A percentile compares a stretch with the other conserved stretches of the same genome.
Evolutionary conservation across 2,113 vertebrate genomes (phyloP).

Genomic region (Acanthisitta chloris): DNA sequence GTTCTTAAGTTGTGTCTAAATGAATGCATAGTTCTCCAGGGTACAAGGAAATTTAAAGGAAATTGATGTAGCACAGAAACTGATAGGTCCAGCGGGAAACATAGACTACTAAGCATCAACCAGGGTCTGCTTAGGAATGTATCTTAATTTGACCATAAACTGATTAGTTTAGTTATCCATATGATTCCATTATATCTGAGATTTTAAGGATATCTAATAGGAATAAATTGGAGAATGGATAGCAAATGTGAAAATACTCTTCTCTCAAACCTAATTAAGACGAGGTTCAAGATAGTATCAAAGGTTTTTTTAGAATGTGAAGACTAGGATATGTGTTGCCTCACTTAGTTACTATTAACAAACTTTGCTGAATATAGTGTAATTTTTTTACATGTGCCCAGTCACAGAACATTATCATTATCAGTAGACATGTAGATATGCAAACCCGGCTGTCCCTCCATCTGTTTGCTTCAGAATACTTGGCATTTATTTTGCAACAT

Average conservation of each 20-base stretch:
- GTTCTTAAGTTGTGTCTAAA: background rate
- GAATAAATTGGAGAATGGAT: background rate
- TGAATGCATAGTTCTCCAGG: background rate
- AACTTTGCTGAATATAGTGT: background rate
- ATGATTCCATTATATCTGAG: background rate
- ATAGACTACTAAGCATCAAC: background rate
- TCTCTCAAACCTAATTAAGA: background rate
- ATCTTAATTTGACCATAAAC: background rate
- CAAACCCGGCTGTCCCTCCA: background rate
- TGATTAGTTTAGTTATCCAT: background rate
- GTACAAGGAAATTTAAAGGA: background rate
- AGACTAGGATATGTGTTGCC: background rate
- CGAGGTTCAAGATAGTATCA: background rate
- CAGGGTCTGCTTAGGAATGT: background rate
- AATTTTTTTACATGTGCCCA: background rate
- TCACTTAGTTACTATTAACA: background rate
- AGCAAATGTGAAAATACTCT: background rate
- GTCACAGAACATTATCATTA: background rate
- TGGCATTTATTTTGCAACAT: conserved; percentile 18
- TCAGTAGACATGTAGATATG: background rate
- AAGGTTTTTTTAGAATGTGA: background rate
- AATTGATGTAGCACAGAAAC: background rate
- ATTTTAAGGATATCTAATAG: background rate
- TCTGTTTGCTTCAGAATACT: conserved; percentile 37
- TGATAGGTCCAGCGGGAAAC: background rate